Percentiles rank a stretch among this genome's conserved stretches.
These are phyloP conservation scores for Pseudorasbora parva DNA, from an alignment of 2,113 vertebrate species.

Conservation along the genomic window DNA sequence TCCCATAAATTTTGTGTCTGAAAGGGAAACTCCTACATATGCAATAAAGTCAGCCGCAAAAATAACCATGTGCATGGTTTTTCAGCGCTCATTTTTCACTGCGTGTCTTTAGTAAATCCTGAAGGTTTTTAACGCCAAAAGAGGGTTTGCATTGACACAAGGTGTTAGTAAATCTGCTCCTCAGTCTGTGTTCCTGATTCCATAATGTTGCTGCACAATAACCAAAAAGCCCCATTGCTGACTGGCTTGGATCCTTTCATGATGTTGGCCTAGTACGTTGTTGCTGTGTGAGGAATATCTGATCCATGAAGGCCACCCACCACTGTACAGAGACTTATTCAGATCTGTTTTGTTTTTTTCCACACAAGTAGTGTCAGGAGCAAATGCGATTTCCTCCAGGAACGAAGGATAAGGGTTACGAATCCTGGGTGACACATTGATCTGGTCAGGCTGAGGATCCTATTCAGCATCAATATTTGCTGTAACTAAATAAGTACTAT, in stretches of 20 bases:
- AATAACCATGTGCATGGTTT: too few relatives aligned
- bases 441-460: conserved; percentile 33
- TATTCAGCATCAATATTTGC: conserved; percentile 47
- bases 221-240: too few relatives aligned
- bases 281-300: conserved; percentile 12
- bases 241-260: conserved; percentile 9
- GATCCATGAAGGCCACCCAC: conserved; percentile 42
- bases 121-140: too few relatives aligned
- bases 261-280: not conserved
- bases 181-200: too few relatives aligned
- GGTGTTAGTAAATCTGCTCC: too few relatives aligned
- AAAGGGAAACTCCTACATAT: too few relatives aligned
- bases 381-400: conserved; percentile 34
- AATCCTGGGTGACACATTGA: conserved; percentile 30
- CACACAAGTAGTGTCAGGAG: conserved; percentile 6
- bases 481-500: conserved; percentile 39
- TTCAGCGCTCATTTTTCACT: too few relatives aligned
- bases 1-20: too few relatives aligned
- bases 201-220: too few relatives aligned
- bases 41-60: too few relatives aligned
- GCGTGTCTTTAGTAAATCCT: too few relatives aligned
- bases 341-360: not conserved
- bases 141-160: too few relatives aligned
- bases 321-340: conserved; percentile 23
- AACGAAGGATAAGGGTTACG: conserved; percentile 15